Base-by-base conservation (phyloP, 2,888 invertebrate genomes). In the Melikaiella ostensackeni region DNA sequence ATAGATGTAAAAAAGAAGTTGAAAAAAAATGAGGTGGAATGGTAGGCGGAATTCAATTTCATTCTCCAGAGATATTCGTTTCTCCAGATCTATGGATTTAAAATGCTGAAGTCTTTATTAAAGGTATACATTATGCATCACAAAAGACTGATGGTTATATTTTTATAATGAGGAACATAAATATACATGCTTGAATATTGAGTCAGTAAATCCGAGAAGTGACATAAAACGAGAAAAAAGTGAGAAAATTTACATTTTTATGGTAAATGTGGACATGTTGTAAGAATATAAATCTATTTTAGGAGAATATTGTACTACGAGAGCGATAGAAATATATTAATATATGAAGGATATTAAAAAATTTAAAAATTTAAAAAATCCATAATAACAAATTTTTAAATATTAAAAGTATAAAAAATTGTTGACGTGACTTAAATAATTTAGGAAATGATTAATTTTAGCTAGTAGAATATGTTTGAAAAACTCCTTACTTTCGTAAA, bases 1-100 rank as follows among this genome's bases (percentile, higher is more conserved):
- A 70, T 50, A 70, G 33, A 9, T 70, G 30, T 70, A 55, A 30
- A 27, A 70, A 46, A 30, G 27, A 70, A 55, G n/a, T 66, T 46
- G 27, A 70, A 50, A 70, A n/a, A 55, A 46, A 66, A 24, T 19
- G 50, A 70, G 50, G 33, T 70, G 50, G n/a, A 30, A 70, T 70
- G 30, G 70, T 70, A 50, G 70, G 70, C 70, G 30, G 70, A 50
- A 70, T 70, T 70, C 70, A 70, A 64, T 59, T 59, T 59, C 21
- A 55, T 33, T 62, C 62, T 63, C 11, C 9, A 9, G 35, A 63
- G 63, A 35, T 64, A 42, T 64, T 38, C 42, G 24, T 50, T 50
- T 50, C 70, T 70, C n/a, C 11, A 70, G 30, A 70, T 70, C 50
- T 70, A 50, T 70, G 50, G 50, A 66, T 70, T 50, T 50, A 50